Conservation (phyloP, 2,888 invertebrate species). For the Tetragnatha montana region DNA sequence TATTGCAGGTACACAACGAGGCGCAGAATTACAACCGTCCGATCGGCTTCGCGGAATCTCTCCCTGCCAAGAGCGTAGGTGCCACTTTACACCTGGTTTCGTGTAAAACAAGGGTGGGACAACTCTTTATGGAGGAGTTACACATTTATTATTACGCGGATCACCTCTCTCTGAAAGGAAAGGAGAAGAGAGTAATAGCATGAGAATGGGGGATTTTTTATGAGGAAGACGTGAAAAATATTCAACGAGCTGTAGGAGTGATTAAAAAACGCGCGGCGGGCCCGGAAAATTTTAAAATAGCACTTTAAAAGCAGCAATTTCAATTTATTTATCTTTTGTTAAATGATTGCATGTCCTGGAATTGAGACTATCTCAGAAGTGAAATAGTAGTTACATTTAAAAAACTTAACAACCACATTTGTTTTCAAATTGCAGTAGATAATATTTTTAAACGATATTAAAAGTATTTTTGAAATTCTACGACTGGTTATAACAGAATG, state of each 20-base stretch:
- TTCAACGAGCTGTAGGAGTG: too few relatives aligned
- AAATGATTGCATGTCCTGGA: too few relatives aligned
- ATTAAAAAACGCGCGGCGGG: not conserved
- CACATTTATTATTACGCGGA: not conserved
- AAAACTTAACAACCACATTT: too few relatives aligned
- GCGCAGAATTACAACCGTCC: not conserved
- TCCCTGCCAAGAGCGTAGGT: not conserved
- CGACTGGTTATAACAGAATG: too few relatives aligned
- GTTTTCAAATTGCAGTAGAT: too few relatives aligned
- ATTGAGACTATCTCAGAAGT: too few relatives aligned
- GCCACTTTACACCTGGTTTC: constrained; percentile 32
- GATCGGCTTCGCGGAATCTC: constrained; percentile 15
- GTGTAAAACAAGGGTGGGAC: not conserved
- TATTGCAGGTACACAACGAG: not conserved
- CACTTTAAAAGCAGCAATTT: too few relatives aligned
- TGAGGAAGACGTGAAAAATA: not conserved
- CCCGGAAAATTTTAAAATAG: too few relatives aligned
- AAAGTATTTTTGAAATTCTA: too few relatives aligned
- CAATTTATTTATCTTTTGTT: too few relatives aligned
- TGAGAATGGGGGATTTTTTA: not conserved
- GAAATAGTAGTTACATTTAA: too few relatives aligned
- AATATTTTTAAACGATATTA: too few relatives aligned
- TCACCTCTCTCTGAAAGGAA: not conserved
- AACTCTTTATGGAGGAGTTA: not conserved
- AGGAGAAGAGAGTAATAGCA: not conserved